A percentile compares a stretch with the other conserved stretches of the same genome.
phyloP scores from a whole-genome alignment of 2,797 vertebrate genomes.

The Microctenopoma stevenorrisi region DNA sequence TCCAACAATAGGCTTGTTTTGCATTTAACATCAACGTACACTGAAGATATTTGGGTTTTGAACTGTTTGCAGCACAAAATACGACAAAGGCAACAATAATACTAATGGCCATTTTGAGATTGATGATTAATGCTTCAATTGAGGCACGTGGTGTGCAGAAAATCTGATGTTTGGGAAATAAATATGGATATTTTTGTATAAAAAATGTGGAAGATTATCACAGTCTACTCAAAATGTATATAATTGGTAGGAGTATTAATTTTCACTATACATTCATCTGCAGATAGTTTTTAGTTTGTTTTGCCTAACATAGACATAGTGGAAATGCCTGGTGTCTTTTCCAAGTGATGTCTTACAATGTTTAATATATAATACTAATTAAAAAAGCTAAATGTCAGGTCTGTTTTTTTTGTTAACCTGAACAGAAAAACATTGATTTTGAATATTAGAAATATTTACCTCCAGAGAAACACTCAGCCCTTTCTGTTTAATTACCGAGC shows the following conservation, averaged over 20 bases:
- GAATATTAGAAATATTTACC: constrained; percentile 5
- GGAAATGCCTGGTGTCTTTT: not conserved
- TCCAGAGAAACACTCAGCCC: not conserved
- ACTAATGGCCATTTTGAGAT: too few species aligned
- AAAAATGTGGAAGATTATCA: too few species aligned
- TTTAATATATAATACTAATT: too few species aligned
- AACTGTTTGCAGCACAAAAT: too few species aligned
- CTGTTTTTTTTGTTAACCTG: not conserved
- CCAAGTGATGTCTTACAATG: not conserved
- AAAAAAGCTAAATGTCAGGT: not conserved
- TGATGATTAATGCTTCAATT: too few species aligned
- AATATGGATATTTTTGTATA: not conserved
- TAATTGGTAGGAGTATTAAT: not conserved
- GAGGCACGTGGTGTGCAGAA: too few species aligned
- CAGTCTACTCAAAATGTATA: too few species aligned
- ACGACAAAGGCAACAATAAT: too few species aligned
- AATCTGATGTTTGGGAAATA: not conserved
- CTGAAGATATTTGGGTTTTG: too few species aligned
- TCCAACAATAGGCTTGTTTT: too few species aligned
- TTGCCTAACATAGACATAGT: not conserved
- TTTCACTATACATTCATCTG: not conserved
- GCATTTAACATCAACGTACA: too few species aligned
- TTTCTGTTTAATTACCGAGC: constrained; percentile 19
- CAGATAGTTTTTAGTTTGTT: not conserved
- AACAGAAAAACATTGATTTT: not conserved